Conservation (phyloP, 2,113 vertebrate genomes). For the Passer montanus region DNA sequence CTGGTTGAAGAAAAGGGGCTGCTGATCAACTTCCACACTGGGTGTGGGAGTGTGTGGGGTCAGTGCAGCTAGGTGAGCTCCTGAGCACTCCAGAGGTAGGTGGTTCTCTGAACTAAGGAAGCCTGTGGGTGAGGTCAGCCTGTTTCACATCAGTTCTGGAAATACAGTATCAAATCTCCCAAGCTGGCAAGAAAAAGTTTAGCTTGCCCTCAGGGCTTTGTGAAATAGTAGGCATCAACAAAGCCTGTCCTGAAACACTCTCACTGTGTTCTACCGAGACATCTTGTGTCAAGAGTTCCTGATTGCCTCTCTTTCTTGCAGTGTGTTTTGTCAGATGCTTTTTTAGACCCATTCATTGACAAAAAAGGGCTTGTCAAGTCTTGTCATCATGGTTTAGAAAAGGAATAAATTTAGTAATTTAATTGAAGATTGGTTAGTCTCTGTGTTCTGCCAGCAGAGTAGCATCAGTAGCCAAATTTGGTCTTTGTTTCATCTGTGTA, state of each 20-base stretch:
- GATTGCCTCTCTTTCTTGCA: not conserved
- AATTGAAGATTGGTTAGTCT: constrained; percentile 3
- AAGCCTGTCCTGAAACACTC: not conserved
- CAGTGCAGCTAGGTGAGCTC: not conserved
- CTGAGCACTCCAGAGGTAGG: fast-evolving
- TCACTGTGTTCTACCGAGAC: not conserved
- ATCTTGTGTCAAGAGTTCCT: not conserved
- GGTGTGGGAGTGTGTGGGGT: not conserved
- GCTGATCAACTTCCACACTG: not conserved
- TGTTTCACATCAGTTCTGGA: not conserved
- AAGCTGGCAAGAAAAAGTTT: not conserved
- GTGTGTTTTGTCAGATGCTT: not conserved
- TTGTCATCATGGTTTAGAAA: not conserved
- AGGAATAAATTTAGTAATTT: constrained; percentile 18
- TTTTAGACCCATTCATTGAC: not conserved
- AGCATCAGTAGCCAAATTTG: not conserved
- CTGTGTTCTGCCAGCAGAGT: not conserved
- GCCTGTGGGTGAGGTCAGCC: not conserved
- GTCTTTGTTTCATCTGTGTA: not conserved
- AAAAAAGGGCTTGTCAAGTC: constrained; percentile 16
- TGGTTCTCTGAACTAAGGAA: not conserved
- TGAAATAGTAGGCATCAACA: not conserved
- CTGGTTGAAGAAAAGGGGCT: not conserved
- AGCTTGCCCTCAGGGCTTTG: not conserved
- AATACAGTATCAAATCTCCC: not conserved